These are phyloP conservation scores for Chaetorhynchus papuensis DNA, from an alignment of 2,113 vertebrate genomes.

Conservation along the genomic window DNA sequence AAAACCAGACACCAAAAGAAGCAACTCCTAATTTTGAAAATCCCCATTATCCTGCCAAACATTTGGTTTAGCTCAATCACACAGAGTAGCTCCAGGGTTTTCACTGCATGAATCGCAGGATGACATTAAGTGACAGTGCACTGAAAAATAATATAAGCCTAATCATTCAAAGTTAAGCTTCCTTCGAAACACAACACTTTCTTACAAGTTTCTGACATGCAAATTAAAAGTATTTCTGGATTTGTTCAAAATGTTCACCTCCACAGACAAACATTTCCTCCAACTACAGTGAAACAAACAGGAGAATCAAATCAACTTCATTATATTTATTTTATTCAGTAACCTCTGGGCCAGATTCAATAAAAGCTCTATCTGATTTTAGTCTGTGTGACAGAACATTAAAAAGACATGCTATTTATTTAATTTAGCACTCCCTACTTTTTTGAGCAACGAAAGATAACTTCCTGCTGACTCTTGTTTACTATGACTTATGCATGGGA, in stretches of 20 bases:
- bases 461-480: constrained; percentile 60
- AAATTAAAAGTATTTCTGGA: not conserved
- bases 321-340: constrained; percentile 39
- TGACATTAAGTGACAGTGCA: not conserved
- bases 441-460: constrained; percentile 41
- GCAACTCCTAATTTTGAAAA: constrained; percentile 41
- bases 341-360: constrained; percentile 14
- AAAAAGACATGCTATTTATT: constrained; percentile 41
- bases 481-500: not conserved
- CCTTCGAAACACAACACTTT: not conserved
- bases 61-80: constrained; percentile 33
- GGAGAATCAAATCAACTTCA: constrained; percentile 22
- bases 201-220: not conserved
- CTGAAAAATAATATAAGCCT: not conserved
- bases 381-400: constrained; percentile 40
- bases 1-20: constrained; percentile 17
- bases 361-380: constrained; percentile 45
- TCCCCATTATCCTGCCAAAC: not conserved
- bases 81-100: not conserved
- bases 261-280: constrained; percentile 4
- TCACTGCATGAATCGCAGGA: not conserved
- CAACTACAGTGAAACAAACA: not conserved
- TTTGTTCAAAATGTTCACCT: constrained; percentile 1
- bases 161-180: not conserved
- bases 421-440: constrained; percentile 52